Base-by-base conservation (phyloP, 2,797 vertebrate species). In the Pampus argenteus region DNA sequence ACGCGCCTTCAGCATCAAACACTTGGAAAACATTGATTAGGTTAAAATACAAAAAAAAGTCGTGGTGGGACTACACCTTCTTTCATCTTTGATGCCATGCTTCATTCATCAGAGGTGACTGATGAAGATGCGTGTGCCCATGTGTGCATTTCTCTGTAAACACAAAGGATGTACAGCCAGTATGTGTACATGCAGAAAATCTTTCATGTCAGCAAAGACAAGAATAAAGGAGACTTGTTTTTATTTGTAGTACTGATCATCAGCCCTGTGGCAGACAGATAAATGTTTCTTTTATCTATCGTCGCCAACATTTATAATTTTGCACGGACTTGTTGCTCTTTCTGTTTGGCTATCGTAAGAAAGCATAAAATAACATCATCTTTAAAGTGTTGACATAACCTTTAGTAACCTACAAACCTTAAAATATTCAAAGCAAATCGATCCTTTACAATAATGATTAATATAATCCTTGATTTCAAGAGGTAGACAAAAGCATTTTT, bases 1-100 rank as follows among this genome's bases (percentile, higher is more conserved):
- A 36, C 55, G 51, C 52, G 44, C 55, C 67, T 51, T 55, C 47
- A 62, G 59, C 57, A 88, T 86, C 78, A 87, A 86, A 86, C 54
- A 20, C 70, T 48, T 10, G 25, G 70, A 82, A 82, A 78, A 79
- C 84, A 83, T 45, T 83, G 84, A 86, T 89, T 82, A 81, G 70
- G 74, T 76, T 79, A 78, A 87, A 83, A 71, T 44, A 75, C 3
- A 72, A 58, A 69, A 67, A 75, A 51, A 51, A 49, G 36, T 36
- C 57, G 68, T 66, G 55, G 58, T 72, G 66, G 51, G 49, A 64
- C 52, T 59, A 31, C 49, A 71, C 55, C 57, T 73, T 64, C 60
- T 76, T 75, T 78, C 75, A 61, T 70, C 83, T 83, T 78, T 82
- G 77, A 88, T 85, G 69, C 56, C 5, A 6, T 11, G 59, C 55